These are phyloP conservation scores for Desmodus rotundus DNA, from an alignment of 2,113 vertebrate species.

Conservation along the genomic window DNA sequence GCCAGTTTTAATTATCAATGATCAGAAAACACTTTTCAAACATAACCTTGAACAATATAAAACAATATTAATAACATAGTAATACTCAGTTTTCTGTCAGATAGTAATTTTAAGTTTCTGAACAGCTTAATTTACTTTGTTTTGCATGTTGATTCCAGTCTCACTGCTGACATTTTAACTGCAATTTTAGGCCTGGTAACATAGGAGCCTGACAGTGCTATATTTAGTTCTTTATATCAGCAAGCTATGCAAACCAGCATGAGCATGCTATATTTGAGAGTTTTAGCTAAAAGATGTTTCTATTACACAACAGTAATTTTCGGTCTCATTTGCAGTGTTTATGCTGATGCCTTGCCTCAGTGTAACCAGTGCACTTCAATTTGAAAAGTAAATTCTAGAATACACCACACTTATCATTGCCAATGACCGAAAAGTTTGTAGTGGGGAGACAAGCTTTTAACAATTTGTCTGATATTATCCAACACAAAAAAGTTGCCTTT, in stretches of 20 bases:
- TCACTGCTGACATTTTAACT: slow-evolving; percentile 23
- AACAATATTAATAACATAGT: neutral
- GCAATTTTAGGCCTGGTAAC: neutral
- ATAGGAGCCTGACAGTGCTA: neutral
- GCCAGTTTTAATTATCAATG: neutral
- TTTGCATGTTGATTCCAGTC: neutral
- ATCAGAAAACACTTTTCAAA: neutral
- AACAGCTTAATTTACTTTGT: neutral
- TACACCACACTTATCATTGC: neutral
- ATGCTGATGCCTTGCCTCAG: neutral
- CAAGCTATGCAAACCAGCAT: neutral
- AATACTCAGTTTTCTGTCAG: neutral
- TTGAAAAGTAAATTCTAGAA: neutral
- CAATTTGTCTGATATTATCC: neutral
- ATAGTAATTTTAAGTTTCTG: neutral
- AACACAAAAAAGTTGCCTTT: neutral
- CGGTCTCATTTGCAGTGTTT: neutral
- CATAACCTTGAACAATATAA: neutral
- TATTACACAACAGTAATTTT: neutral
- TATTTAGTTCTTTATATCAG: slow-evolving; percentile 23
- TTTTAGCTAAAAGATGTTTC: neutral
- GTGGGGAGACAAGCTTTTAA: neutral
- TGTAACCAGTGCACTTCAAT: neutral
- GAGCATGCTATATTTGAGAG: neutral
- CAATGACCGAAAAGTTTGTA: neutral